phyloP scores from a whole-genome alignment of 2,888 invertebrate species.

The Lasioglossum figueresi region DNA sequence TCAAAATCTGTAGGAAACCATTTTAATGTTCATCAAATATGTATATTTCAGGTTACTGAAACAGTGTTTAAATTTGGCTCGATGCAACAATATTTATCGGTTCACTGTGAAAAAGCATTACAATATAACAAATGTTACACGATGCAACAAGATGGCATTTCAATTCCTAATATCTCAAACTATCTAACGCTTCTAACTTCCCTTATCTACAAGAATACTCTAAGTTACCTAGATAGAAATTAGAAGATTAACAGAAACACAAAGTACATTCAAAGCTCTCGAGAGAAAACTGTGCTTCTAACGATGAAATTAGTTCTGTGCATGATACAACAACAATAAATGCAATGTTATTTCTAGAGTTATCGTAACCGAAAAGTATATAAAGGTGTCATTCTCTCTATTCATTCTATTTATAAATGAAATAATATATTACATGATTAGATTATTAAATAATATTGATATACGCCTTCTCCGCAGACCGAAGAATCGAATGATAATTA shows the following conservation, averaged over 20 bases:
- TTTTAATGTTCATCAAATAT: neutral
- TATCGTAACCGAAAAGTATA: constrained; percentile 38
- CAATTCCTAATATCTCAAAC: constrained; percentile 50
- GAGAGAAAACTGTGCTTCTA: neutral
- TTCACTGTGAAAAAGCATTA: constrained; percentile 79
- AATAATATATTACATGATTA: no score
- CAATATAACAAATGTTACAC: constrained; percentile 71
- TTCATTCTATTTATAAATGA: no score
- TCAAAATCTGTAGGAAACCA: neutral
- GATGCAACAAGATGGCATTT: constrained; percentile 63
- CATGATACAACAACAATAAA: constrained; percentile 33
- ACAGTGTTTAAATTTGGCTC: constrained; percentile 23
- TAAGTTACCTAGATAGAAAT: neutral
- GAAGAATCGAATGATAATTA: no score
- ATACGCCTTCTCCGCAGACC: no score
- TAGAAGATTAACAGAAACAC: neutral
- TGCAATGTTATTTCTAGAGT: constrained; percentile 51
- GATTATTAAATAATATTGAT: no score
- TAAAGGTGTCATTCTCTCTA: constrained; percentile 38
- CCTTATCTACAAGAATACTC: neutral
- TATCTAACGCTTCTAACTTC: neutral
- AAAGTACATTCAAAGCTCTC: neutral
- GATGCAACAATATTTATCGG: constrained; percentile 52
- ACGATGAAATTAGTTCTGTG: constrained; percentile 18
- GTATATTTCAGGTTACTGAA: no score